Percentiles rank a stretch among this genome's conserved stretches.
Conservation (phyloP, 2,797 vertebrate genomes). For the Danio aesculapii region DNA sequence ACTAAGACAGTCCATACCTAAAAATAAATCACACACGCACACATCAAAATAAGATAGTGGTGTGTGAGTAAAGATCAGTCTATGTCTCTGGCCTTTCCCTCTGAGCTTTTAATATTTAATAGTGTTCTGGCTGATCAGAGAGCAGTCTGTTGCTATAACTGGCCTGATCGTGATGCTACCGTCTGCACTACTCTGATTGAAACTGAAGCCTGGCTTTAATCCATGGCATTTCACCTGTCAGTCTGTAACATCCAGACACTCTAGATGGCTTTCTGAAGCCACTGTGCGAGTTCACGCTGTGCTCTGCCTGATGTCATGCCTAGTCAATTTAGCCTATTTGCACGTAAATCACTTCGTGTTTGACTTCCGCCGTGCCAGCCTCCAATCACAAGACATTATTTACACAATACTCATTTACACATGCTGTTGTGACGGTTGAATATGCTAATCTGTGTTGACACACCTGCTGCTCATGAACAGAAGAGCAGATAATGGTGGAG, state of each 20-base stretch:
- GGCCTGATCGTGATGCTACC: constrained; percentile 40
- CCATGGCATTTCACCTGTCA: constrained; percentile 39
- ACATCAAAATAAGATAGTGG: background rate
- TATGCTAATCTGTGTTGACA: constrained; percentile 44
- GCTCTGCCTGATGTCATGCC: constrained; percentile 32
- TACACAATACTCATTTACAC: constrained; percentile 32
- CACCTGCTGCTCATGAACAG: constrained; percentile 23
- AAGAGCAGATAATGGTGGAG: background rate
- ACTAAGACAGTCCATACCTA: background rate
- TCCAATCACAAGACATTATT: constrained; percentile 37
- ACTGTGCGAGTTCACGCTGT: constrained; percentile 32
- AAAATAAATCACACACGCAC: background rate
- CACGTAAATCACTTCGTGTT: constrained; percentile 26
- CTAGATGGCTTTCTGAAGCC: background rate
- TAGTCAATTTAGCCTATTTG: constrained; percentile 31
- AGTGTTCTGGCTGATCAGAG: constrained; percentile 25
- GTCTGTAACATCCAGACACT: background rate
- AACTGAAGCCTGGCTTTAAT: constrained; percentile 50
- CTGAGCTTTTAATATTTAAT: constrained; percentile 54
- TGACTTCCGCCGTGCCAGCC: constrained; percentile 1
- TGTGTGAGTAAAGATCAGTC: background rate
- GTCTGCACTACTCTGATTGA: constrained; percentile 36
- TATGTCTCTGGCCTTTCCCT: constrained; percentile 1
- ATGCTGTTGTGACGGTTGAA: background rate
- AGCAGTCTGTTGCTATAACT: constrained; percentile 37